Percentiles rank a stretch among this genome's conserved stretches.
Conservation (phyloP, 2,113 vertebrate species). For the Bettongia penicillata region DNA sequence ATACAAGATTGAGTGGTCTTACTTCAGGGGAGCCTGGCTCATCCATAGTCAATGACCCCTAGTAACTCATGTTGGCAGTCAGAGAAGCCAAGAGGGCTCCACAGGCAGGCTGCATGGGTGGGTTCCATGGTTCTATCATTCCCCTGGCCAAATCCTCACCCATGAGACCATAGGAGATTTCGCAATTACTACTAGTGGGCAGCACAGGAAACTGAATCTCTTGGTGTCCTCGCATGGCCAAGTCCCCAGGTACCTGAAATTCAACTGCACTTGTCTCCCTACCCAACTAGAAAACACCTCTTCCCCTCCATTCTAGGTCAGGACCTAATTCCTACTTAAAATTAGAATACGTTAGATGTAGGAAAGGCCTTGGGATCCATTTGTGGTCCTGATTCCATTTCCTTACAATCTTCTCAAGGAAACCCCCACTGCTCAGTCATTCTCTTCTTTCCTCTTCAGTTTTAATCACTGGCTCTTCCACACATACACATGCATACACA, state of each 20-base stretch:
- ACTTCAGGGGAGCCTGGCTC: slow-evolving; percentile 24
- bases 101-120: no score
- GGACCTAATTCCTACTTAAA: no score
- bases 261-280: not conserved
- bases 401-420: no score
- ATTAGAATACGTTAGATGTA: no score
- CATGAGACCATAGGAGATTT: slow-evolving; percentile 33
- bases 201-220: not conserved
- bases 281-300: not conserved
- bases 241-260: not conserved
- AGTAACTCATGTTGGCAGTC: slow-evolving; percentile 24
- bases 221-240: slow-evolving; percentile 17
- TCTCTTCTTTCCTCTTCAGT: no score
- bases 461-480: no score
- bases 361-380: no score
- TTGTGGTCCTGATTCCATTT: no score
- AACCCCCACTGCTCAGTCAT: no score
- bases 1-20: slow-evolving; percentile 39
- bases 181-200: slow-evolving; percentile 12
- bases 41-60: slow-evolving; percentile 22
- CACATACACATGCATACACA: no score
- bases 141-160: slow-evolving; percentile 24
- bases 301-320: not conserved
- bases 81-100: no score
- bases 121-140: not conserved